Evolutionary conservation across 2,888 invertebrate genomes (phyloP).

Genomic region (Frankliniella fusca): DNA sequence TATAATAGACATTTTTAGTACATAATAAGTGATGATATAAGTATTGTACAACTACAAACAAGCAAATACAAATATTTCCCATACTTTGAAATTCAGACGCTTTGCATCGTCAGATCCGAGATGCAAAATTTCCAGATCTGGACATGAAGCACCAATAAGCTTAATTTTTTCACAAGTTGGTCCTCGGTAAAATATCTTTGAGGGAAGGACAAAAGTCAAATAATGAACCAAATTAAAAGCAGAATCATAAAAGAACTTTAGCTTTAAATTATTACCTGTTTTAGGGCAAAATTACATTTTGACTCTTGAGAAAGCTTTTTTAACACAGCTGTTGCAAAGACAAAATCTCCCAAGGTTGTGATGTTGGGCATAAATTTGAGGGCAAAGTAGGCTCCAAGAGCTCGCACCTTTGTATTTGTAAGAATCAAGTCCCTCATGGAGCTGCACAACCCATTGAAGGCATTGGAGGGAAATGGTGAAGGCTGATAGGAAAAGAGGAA

Average conservation of each 20-base stretch:
- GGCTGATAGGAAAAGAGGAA: neutral
- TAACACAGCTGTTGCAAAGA: neutral
- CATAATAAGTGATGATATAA: neutral
- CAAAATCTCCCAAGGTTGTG: neutral
- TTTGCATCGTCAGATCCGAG: constrained; percentile 12
- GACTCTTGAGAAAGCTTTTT: neutral
- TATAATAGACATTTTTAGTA: neutral
- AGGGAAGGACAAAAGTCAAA: neutral
- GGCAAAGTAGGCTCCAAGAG: neutral
- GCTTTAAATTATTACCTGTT: neutral
- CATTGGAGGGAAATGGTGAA: neutral
- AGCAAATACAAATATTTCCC: neutral
- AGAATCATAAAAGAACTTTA: neutral
- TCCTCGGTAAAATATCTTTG: neutral
- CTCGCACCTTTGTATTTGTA: neutral
- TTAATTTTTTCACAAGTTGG: constrained; percentile 8
- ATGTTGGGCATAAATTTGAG: neutral
- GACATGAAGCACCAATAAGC: neutral
- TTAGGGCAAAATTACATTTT: neutral
- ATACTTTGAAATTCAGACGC: constrained; percentile 4
- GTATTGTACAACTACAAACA: neutral
- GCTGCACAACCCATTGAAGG: neutral
- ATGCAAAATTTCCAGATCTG: neutral
- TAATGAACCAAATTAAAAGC: neutral
- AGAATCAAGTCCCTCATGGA: constrained; percentile 1